phyloP scores from a whole-genome alignment of 2,888 invertebrate genomes.

The Chrysolina americana region DNA sequence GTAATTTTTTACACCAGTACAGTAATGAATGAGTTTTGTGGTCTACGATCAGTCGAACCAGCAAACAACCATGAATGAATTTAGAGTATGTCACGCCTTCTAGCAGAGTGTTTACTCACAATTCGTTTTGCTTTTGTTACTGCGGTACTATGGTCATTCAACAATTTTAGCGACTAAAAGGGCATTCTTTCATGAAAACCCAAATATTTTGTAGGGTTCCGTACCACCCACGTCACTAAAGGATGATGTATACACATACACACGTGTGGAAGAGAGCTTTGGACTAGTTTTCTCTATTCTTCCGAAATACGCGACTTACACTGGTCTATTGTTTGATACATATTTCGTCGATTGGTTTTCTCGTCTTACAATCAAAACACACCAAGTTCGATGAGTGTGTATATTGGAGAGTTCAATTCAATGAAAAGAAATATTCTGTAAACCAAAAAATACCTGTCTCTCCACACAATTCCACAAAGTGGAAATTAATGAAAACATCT shows the following conservation, averaged over 20 bases:
- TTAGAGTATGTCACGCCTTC: constrained; percentile 34
- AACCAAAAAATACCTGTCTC: too few species aligned
- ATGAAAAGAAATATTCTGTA: too few species aligned
- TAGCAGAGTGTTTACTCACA: constrained; percentile 36
- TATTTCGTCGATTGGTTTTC: too few species aligned
- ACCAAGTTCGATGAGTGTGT: too few species aligned
- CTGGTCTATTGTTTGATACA: too few species aligned
- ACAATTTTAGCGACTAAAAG: constrained; percentile 30
- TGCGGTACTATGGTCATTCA: constrained; percentile 35
- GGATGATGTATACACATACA: not conserved
- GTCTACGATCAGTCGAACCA: constrained; percentile 20
- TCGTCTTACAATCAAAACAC: too few species aligned
- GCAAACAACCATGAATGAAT: constrained; percentile 35
- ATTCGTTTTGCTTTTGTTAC: constrained; percentile 38
- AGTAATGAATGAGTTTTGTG: constrained; percentile 15
- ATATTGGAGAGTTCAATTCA: too few species aligned
- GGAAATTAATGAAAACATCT: too few species aligned
- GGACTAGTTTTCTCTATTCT: not conserved
- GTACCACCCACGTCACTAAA: constrained; percentile 38
- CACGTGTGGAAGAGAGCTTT: not conserved
- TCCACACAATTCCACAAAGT: too few species aligned
- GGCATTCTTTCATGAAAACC: constrained; percentile 34
- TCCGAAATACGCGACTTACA: too few species aligned
- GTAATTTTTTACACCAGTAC: constrained; percentile 8
- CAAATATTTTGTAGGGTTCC: constrained; percentile 27